Conservation (phyloP, 2,888 invertebrate genomes). For the Panopea generosa region DNA sequence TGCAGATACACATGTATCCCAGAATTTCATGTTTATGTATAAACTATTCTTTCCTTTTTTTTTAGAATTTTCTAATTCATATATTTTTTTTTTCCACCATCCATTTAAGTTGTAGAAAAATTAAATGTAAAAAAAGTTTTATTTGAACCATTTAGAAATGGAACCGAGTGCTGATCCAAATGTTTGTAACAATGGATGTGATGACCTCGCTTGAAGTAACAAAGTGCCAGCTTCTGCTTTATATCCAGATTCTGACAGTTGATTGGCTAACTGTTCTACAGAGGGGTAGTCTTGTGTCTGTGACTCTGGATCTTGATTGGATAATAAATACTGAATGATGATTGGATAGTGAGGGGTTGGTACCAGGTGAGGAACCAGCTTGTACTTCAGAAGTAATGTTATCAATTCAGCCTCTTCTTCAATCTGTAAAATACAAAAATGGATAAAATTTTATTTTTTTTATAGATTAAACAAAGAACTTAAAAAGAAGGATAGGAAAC, state of each 20-base stretch:
- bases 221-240: constrained; percentile 80
- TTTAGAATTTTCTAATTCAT: no score
- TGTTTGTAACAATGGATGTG: constrained; percentile 77
- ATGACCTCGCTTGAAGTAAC: constrained; percentile 73
- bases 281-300: constrained; percentile 63
- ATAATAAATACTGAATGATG: constrained; percentile 69
- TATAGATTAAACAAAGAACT: no score
- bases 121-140: no score
- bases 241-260: constrained; percentile 74
- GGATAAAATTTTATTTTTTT: no score
- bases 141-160: constrained; percentile 74
- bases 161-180: constrained; percentile 78
- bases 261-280: constrained; percentile 69
- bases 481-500: no score
- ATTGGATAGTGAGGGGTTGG: constrained; percentile 67
- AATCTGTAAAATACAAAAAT: constrained; percentile 49
- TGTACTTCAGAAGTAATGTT: constrained; percentile 71
- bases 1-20: no score
- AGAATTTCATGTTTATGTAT: no score
- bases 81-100: no score
- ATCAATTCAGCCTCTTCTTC: constrained; percentile 73
- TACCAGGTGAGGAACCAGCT: constrained; percentile 72
- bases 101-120: no score
- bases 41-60: no score
- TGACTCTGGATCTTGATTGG: constrained; percentile 64